Conservation (phyloP, 2,113 vertebrate genomes). For the Clinocottus analis region DNA sequence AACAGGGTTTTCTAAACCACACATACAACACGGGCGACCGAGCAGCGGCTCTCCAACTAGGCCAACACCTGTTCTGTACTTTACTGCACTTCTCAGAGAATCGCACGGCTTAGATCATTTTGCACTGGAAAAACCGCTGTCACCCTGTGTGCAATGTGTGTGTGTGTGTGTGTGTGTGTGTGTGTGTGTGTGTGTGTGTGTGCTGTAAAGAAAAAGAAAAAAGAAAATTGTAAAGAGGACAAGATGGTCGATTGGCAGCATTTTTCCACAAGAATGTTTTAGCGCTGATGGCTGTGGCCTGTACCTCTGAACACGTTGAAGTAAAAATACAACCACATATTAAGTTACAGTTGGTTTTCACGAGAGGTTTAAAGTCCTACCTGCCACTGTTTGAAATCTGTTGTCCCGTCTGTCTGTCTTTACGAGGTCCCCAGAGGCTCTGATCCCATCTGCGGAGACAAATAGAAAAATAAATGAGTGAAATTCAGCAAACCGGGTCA, state of each 20-base stretch:
- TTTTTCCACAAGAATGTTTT: slow-evolving; percentile 60
- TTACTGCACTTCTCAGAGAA: slow-evolving; percentile 55
- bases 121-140: slow-evolving; percentile 68
- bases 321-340: slow-evolving; percentile 42
- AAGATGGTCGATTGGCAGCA: slow-evolving; percentile 56
- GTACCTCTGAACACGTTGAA: slow-evolving; percentile 28
- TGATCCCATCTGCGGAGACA: slow-evolving; percentile 78
- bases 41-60: slow-evolving; percentile 50
- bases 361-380: slow-evolving; percentile 48
- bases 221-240: slow-evolving; percentile 45
- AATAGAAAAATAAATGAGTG: slow-evolving; percentile 11
- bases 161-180: slow-evolving; percentile 41
- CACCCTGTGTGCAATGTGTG: slow-evolving; percentile 53
- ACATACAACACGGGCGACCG: slow-evolving; percentile 31
- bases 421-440: slow-evolving; percentile 57
- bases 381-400: slow-evolving; percentile 53
- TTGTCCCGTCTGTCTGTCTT: slow-evolving; percentile 58
- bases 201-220: slow-evolving; percentile 10
- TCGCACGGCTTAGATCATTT: slow-evolving; percentile 58
- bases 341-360: slow-evolving; percentile 13
- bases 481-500: neutral
- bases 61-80: slow-evolving; percentile 73
- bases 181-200: slow-evolving; percentile 36
- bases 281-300: slow-evolving; percentile 11
- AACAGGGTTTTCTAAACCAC: slow-evolving; percentile 35